These are phyloP conservation scores for Ictalurus furcatus DNA, from an alignment of 2,113 vertebrate species.

Conservation along the genomic window DNA sequence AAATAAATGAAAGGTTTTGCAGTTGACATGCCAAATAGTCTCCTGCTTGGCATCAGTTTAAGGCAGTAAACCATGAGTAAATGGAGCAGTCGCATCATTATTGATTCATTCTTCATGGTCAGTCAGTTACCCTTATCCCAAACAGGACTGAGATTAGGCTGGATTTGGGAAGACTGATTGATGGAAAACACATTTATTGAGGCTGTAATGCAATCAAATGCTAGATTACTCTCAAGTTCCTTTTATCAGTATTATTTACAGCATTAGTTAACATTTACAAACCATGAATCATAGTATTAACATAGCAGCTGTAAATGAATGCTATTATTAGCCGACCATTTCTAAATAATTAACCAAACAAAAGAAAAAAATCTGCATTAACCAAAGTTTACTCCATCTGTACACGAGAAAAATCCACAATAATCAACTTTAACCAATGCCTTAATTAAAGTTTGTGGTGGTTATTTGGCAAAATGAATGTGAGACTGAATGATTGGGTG, in stretches of 20 bases:
- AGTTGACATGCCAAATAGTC: background rate
- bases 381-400: background rate
- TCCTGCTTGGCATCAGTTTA: background rate
- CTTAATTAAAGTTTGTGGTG: background rate
- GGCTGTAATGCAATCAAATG: background rate
- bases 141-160: background rate
- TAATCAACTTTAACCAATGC: background rate
- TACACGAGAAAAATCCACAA: background rate
- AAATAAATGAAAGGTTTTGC: background rate
- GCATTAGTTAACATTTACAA: background rate
- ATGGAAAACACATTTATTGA: background rate
- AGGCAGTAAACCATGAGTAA: background rate
- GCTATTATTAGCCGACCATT: background rate
- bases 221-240: background rate
- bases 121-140: background rate
- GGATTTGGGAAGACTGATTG: background rate
- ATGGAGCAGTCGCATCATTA: background rate
- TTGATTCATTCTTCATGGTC: conserved; percentile 5
- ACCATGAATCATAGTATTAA: background rate
- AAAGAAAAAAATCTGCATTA: background rate
- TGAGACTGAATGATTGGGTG: background rate
- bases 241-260: background rate
- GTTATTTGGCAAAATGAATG: background rate
- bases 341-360: background rate
- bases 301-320: background rate